Evolutionary conservation across 2,888 invertebrate genomes (phyloP).

Genomic region (Aricia artaxerxes): DNA sequence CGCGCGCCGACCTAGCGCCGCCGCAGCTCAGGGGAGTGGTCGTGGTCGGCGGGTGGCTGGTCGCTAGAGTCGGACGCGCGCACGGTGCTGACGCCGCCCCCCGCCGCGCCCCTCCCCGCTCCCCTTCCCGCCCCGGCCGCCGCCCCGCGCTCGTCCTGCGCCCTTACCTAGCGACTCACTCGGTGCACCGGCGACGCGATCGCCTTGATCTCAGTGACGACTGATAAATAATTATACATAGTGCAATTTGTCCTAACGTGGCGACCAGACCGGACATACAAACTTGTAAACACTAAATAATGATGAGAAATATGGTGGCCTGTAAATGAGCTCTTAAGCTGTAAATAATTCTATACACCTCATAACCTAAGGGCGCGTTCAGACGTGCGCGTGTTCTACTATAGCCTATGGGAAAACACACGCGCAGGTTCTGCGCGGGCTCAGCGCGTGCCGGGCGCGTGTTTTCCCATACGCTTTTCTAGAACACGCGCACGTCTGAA

Average conservation of each 20-base stretch:
- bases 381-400: no score
- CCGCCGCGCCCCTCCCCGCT: not conserved
- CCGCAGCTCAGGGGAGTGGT: conserved; percentile 23
- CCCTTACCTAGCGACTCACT: not conserved
- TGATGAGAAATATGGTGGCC: no score
- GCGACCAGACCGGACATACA: not conserved
- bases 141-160: not conserved
- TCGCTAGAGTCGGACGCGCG: conserved; percentile 4
- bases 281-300: not conserved
- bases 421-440: no score
- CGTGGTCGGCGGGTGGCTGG: not conserved
- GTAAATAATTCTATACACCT: no score
- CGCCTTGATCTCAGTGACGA: conserved; percentile 4
- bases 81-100: conserved; percentile 19
- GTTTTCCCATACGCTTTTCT: no score
- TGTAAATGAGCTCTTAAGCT: no score
- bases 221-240: conserved; percentile 5
- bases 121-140: not conserved
- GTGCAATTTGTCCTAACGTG: not conserved
- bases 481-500: no score
- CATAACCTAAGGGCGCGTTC: no score
- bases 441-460: no score
- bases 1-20: conserved; percentile 45
- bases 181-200: not conserved
- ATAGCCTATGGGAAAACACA: no score